Evolutionary conservation across 2,888 invertebrate genomes (phyloP), one percentile per base, ranked within the genome.

Genomic region (Thyatira batis): DNA sequence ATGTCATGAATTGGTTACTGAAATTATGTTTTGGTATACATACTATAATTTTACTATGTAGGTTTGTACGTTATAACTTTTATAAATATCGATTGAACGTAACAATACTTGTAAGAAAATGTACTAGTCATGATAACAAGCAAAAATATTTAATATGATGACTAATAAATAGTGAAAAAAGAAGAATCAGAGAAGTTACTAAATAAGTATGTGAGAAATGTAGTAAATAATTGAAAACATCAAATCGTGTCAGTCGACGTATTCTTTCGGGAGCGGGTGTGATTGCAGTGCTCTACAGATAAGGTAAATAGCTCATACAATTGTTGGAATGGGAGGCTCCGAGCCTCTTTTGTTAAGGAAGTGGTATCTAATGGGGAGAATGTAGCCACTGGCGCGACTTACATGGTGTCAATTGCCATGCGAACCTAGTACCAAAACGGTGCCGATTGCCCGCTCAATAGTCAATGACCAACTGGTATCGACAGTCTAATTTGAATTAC

Each of bases 231-330:
- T 33, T n/a, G 50, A 49, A 73, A 80, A 59, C 75, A 80, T 78
- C 80, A 82, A 83, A 67, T 74, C 67, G 49, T 49, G 52, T 64
- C 43, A 56, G 43, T 54, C 73, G 58, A 43, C 27, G 65, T 82
- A 62, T 53, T 67, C n/a, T n/a, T 71, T 78, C 72, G 68, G 80
- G 68, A 83, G 81, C 84, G 81, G 73, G 81, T 88, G 86, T 89
- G 89, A 92, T 91, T 89, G 86, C 80, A 74, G 76, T 76, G 71
- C 71, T 73, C 73, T 80, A 86, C 91, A 84, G 89, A 90, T 91
- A 92, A 91, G 91, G 91, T 87, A 92, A 92, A 92, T 91, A 90
- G 91, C 89, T 91, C 91, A 89, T 91, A 91, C 89, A 90, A 90
- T 92, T 86, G 90, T 87, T 84, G 79, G 85, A 88, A 88, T 87